Evolutionary conservation across 2,888 invertebrate genomes (phyloP), one percentile per base, ranked within the genome.

Genomic region (Leptogaster cylindrica): DNA sequence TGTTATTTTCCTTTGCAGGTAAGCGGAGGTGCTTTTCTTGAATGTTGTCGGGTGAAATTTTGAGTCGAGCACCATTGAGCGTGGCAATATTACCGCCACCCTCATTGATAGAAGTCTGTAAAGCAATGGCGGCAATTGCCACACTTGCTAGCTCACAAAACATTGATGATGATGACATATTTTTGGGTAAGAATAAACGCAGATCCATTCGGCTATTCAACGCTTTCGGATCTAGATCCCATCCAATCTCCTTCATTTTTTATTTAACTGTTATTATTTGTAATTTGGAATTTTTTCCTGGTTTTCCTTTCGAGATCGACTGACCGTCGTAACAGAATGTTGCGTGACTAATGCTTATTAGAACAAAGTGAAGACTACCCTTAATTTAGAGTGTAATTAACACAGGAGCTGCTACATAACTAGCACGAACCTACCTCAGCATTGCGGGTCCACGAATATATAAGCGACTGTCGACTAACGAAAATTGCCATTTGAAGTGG

Each of bases 31-130:
- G 67, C 68, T 50, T 70, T 36, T 69, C 64, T 72, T 73, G 73
- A 73, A 73, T 73, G 73, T 73, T 73, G 72, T 73, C 73, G 58
- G 73, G 73, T 66, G 73, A 72, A 71, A 73, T 73, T 69, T 71
- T 73, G 66, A 68, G 58, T 71, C 70, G 72, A 64, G 67, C 73
- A 73, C 72, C 73, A 71, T 71, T 73, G 72, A 73, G 73, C 67
- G 72, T 73, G 73, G 73, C 73, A 68, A 46, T 73, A 58, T 70
- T 71, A 68, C 72, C 72, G 72, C 72, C 73, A 72, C 72, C 72
- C 72, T 73, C 72, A 63, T 71, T 73, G 70, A 72, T 73, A 65
- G 70, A 73, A 71, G 65, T 73, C 61, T 71, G 70, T 66, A 72
- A 70, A 73, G 71, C 72, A 70, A 73, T 73, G 73, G 73, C 73